A percentile compares a stretch with the other conserved stretches of the same genome.
Evolutionary conservation across 1,140 invertebrate species (phyloP).

Genomic region (Drosophila punjabiensis): DNA sequence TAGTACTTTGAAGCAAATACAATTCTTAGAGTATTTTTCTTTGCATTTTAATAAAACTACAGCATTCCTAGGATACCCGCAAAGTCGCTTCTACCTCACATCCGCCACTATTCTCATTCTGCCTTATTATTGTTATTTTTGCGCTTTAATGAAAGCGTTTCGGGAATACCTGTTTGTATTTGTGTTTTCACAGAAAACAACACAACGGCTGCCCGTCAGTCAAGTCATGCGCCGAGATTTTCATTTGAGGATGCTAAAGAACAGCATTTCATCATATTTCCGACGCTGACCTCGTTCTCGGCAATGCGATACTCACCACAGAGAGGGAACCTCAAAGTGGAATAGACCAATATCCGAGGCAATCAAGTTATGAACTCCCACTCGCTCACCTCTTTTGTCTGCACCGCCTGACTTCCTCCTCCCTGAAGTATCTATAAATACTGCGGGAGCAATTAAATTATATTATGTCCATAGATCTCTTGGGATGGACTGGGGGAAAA

Average conservation of each 20-base stretch:
- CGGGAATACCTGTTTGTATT: slow-evolving; percentile 18
- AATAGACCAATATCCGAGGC: slow-evolving; percentile 11
- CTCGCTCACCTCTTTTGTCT: slow-evolving; percentile 36
- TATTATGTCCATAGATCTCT: slow-evolving; percentile 65
- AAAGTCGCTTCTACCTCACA: slow-evolving; percentile 5
- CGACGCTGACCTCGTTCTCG: slow-evolving; percentile 28
- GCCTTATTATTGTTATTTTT: slow-evolving; percentile 47
- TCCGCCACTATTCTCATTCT: slow-evolving; percentile 1
- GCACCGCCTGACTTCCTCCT: slow-evolving; percentile 26
- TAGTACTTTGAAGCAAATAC: no score
- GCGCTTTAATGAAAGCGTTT: slow-evolving; percentile 53
- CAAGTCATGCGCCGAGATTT: slow-evolving; percentile 26
- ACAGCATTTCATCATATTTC: slow-evolving; percentile 28
- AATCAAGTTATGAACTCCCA: slow-evolving; percentile 46
- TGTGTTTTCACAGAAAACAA: slow-evolving; percentile 41
- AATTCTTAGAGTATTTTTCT: not conserved
- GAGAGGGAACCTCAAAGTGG: slow-evolving; percentile 22
- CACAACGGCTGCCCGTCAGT: slow-evolving; percentile 16
- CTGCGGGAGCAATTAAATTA: slow-evolving; percentile 67
- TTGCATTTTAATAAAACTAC: not conserved
- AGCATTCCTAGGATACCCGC: not conserved
- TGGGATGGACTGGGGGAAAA: slow-evolving; percentile 20
- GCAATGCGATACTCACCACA: slow-evolving; percentile 13
- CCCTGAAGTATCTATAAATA: slow-evolving; percentile 41
- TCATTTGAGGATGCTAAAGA: slow-evolving; percentile 10